phyloP scores from a whole-genome alignment of 2,797 vertebrate genomes.

The Microcaecilia unicolor region DNA sequence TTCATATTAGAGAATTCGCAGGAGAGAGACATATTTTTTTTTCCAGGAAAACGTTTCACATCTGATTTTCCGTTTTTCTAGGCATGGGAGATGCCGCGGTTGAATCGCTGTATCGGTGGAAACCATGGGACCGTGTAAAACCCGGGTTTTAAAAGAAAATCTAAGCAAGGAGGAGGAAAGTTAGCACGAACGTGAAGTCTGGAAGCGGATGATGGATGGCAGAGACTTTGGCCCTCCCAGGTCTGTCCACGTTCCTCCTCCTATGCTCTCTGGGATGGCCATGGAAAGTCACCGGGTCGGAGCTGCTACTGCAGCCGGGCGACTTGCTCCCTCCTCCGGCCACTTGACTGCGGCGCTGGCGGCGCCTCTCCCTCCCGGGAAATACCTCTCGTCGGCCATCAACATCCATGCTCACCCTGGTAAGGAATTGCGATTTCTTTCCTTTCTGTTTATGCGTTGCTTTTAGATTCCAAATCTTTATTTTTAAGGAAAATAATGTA shows the following conservation, averaged over 20 bases:
- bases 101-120: no score
- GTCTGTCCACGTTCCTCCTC: slow-evolving; percentile 83
- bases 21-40: no score
- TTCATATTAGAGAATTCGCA: no score
- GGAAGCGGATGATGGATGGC: slow-evolving; percentile 85
- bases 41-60: no score
- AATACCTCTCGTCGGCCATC: slow-evolving; percentile 81
- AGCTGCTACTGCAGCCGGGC: slow-evolving; percentile 71
- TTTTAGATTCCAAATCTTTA: no score
- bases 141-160: slow-evolving; percentile 20
- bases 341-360: slow-evolving; percentile 74
- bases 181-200: not conserved
- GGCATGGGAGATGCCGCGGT: no score
- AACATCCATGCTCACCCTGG: slow-evolving; percentile 85
- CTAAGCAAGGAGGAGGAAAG: not conserved
- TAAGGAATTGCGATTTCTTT: slow-evolving; percentile 50
- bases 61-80: no score
- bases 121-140: no score
- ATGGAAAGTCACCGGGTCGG: slow-evolving; percentile 87
- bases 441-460: not conserved
- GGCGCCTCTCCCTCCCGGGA: slow-evolving; percentile 75
- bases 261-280: slow-evolving; percentile 78
- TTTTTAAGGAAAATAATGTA: no score
- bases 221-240: slow-evolving; percentile 90
- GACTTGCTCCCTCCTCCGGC: slow-evolving; percentile 71